Evolutionary conservation across 1,140 invertebrate genomes (phyloP).

Genomic region (Drosophila sturtevanti): DNA sequence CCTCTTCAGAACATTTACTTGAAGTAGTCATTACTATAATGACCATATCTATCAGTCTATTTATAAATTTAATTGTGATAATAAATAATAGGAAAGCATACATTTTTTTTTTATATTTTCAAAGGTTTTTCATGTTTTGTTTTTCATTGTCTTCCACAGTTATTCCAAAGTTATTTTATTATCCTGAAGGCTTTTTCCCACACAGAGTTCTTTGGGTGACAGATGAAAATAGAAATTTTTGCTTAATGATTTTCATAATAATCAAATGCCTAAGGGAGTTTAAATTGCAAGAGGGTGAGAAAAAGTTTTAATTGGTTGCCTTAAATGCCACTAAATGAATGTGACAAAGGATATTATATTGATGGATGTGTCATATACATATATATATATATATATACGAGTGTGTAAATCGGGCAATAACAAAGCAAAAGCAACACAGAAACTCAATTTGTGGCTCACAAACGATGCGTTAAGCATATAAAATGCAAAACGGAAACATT

Average conservation of each 20-base stretch:
- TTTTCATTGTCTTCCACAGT: neutral
- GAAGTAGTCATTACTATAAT: no score
- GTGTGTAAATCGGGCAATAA: constrained; percentile 24
- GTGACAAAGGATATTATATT: constrained; percentile 14
- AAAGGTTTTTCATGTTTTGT: neutral
- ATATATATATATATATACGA: neutral
- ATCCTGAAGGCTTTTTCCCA: neutral
- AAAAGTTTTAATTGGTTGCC: constrained; percentile 47
- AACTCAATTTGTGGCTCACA: constrained; percentile 62
- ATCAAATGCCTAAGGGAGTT: constrained; percentile 24
- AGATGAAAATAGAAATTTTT: neutral
- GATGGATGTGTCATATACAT: constrained; percentile 1
- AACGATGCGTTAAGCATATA: constrained; percentile 72
- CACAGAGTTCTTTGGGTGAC: neutral
- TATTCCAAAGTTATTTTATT: neutral
- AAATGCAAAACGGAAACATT: constrained; percentile 70
- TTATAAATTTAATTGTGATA: no score
- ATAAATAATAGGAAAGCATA: no score
- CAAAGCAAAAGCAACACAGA: constrained; percentile 42
- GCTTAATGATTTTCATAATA: constrained; percentile 37
- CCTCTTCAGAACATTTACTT: no score
- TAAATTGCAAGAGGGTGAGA: neutral
- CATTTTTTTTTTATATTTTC: no score
- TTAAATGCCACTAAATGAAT: constrained; percentile 13
- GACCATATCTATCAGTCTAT: no score